Evolutionary conservation across 2,888 invertebrate species (phyloP).

Genomic region (Silvanus unidentatus): DNA sequence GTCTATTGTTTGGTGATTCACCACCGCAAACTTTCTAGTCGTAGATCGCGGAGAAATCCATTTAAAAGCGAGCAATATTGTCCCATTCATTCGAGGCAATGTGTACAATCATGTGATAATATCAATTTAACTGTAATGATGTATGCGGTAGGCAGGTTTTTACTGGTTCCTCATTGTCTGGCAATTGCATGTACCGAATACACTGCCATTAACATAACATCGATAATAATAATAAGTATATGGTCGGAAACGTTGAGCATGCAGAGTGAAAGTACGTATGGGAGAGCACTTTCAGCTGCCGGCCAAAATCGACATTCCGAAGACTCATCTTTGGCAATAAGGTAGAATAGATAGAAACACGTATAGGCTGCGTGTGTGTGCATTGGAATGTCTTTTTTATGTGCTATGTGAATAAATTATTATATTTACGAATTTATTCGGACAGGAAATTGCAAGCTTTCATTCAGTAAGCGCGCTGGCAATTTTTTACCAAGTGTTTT

Average conservation of each 20-base stretch:
- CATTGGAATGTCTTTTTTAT: no score
- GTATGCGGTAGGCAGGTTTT: not conserved
- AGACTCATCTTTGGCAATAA: not conserved
- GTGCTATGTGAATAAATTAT: no score
- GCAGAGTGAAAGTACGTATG: slow-evolving; percentile 27
- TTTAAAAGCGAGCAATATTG: no score
- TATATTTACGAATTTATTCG: no score
- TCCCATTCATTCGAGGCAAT: no score
- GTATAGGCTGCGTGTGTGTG: no score
- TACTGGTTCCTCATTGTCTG: slow-evolving; percentile 1
- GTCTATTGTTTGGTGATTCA: no score
- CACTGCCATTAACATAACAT: no score
- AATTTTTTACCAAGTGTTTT: no score
- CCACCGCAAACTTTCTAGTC: no score
- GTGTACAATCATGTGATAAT: not conserved
- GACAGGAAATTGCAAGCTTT: slow-evolving; percentile 2
- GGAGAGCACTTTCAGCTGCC: no score
- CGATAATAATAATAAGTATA: not conserved
- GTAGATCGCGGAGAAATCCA: no score
- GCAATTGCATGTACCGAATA: not conserved
- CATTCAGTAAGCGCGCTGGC: not conserved
- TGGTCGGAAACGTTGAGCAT: not conserved
- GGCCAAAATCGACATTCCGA: slow-evolving; percentile 18
- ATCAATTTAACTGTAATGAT: not conserved
- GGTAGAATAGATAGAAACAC: not conserved